A percentile compares a stretch with the other conserved stretches of the same genome.
These are phyloP conservation scores for Promerops cafer DNA, from an alignment of 2,113 vertebrate species.

Conservation along the genomic window DNA sequence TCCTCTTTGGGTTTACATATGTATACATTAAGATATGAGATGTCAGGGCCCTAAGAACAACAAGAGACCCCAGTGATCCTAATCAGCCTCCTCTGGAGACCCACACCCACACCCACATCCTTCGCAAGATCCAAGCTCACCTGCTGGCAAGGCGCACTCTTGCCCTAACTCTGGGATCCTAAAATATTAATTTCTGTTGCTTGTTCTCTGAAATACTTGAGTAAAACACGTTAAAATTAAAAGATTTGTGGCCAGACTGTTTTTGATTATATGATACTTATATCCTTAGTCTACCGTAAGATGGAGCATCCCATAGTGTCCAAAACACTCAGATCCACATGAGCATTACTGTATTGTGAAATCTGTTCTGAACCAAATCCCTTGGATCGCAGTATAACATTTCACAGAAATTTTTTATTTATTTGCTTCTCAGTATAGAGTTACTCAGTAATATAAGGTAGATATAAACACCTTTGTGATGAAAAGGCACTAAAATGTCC, in stretches of 20 bases:
- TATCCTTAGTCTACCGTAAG: not conserved
- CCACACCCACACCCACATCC: fast-evolving
- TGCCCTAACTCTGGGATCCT: not conserved
- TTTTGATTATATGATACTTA: not conserved
- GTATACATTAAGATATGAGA: not conserved
- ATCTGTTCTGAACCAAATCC: not conserved
- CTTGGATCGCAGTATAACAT: not conserved
- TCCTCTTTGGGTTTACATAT: not conserved
- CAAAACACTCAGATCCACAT: not conserved
- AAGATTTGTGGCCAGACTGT: not conserved
- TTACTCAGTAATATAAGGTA: not conserved
- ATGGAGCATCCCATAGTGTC: not conserved
- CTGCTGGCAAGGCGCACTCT: fast-evolving
- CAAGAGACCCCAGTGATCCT: not conserved
- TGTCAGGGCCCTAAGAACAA: not conserved
- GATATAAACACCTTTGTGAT: not conserved
- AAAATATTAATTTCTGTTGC: not conserved
- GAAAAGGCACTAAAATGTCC: not conserved
- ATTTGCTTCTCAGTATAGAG: not conserved
- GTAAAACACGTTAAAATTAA: not conserved
- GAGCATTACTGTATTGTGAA: not conserved
- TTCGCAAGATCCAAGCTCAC: not conserved
- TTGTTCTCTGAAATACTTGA: not conserved
- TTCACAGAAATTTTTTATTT: not conserved
- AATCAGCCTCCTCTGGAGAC: not conserved